Conservation (phyloP, 2,113 vertebrate species). For the Tyrannus savana region DNA sequence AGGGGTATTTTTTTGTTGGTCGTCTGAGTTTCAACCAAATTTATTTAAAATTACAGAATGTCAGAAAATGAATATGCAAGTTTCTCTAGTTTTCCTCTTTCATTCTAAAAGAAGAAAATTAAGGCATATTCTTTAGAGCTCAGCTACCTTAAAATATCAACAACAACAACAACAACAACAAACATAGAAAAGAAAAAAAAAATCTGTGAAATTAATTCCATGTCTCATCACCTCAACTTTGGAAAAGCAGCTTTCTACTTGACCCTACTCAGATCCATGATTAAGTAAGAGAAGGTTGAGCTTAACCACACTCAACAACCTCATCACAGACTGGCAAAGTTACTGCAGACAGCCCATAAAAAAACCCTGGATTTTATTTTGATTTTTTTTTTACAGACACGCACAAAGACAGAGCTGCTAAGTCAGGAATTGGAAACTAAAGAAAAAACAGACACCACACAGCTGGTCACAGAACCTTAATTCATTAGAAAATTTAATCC, state of each 20-base stretch:
- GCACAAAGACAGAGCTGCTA: not conserved
- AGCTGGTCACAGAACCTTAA: not conserved
- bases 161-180: not conserved
- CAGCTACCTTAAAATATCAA: not conserved
- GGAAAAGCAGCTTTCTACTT: not conserved
- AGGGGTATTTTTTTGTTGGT: not conserved
- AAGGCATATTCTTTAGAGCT: not conserved
- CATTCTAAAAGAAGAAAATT: not conserved
- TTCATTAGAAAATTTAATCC: not conserved
- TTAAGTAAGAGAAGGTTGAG: not conserved
- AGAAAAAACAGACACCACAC: not conserved
- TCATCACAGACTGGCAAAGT: not conserved
- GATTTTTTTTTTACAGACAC: too few relatives aligned
- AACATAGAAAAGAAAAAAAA: not conserved
- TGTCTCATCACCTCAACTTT: not conserved
- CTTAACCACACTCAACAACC: not conserved
- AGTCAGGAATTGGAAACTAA: not conserved
- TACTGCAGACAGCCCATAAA: not conserved
- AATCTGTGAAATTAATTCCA: not conserved
- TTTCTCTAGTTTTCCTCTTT: not conserved
- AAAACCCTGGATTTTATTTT: not conserved
- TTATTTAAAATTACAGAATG: not conserved
- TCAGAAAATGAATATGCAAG: not conserved
- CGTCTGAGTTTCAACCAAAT: not conserved
- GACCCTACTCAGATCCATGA: not conserved